Evolutionary conservation across 2,888 invertebrate genomes (phyloP).

Genomic region (Priocnemis perturbator): DNA sequence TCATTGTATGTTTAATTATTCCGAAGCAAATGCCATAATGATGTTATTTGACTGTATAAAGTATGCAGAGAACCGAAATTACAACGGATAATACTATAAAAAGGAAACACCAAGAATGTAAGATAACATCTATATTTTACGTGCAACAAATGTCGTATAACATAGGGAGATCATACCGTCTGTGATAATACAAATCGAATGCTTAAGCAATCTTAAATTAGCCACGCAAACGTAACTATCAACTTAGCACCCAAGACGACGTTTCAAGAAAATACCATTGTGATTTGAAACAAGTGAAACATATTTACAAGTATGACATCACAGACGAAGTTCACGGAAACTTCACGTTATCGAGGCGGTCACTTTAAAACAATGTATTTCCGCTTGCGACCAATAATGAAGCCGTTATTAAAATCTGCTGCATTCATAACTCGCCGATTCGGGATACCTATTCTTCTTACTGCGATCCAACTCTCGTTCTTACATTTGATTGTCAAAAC

Average conservation of each 20-base stretch:
- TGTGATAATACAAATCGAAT: not conserved
- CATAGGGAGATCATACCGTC: not conserved
- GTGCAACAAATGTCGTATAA: not conserved
- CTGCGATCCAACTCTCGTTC: slow-evolving; percentile 81
- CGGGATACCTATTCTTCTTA: slow-evolving; percentile 81
- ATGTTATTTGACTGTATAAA: no score
- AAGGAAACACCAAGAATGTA: not conserved
- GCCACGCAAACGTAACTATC: no score
- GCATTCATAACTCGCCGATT: slow-evolving; percentile 86
- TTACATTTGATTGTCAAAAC: slow-evolving; percentile 82
- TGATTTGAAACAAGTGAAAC: not conserved
- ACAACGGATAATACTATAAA: not conserved
- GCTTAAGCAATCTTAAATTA: no score
- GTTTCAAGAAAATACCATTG: not conserved
- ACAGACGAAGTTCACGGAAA: not conserved
- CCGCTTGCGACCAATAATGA: slow-evolving; percentile 79
- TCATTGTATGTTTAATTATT: no score
- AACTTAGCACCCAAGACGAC: not conserved
- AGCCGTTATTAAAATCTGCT: slow-evolving; percentile 91
- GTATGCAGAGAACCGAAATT: not conserved
- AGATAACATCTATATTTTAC: not conserved
- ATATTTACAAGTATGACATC: not conserved
- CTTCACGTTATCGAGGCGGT: slow-evolving; percentile 13
- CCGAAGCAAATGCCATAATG: no score
- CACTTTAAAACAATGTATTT: slow-evolving; percentile 32